Evolutionary conservation across 1,140 invertebrate genomes (phyloP).

Genomic region (Heliconius hewitsoni): DNA sequence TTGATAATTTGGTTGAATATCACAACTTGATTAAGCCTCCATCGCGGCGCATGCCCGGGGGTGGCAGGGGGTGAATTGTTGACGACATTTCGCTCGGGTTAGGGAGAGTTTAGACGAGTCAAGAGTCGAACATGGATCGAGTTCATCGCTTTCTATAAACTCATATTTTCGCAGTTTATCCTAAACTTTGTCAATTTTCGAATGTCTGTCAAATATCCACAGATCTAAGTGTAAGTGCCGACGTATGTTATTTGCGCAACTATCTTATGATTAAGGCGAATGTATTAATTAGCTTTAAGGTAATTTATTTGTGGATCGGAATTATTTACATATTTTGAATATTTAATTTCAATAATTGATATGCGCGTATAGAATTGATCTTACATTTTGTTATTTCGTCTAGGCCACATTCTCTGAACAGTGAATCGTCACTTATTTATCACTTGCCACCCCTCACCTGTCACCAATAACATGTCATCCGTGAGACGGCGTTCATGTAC

Average conservation of each 20-base stretch:
- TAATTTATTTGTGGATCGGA: background rate
- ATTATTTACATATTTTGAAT: too few relatives aligned
- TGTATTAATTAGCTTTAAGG: background rate
- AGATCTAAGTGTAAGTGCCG: constrained; percentile 10
- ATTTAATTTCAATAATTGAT: too few relatives aligned
- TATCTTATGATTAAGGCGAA: background rate
- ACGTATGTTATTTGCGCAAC: background rate
- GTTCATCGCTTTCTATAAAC: constrained; percentile 43
- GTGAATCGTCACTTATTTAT: too few relatives aligned
- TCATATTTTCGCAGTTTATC: constrained; percentile 40
- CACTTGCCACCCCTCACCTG: too few relatives aligned
- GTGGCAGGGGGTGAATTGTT: constrained; percentile 61
- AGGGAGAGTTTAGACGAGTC: constrained; percentile 52
- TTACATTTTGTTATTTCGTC: too few relatives aligned
- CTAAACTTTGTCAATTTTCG: constrained; percentile 41
- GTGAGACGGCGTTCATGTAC: too few relatives aligned
- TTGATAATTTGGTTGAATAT: constrained; percentile 47
- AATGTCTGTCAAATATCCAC: constrained; percentile 10
- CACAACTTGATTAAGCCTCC: constrained; percentile 58
- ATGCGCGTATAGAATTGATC: too few relatives aligned
- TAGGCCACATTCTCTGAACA: too few relatives aligned
- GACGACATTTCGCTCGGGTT: constrained; percentile 71
- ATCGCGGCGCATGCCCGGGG: constrained; percentile 61
- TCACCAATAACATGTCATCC: too few relatives aligned
- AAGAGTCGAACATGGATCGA: constrained; percentile 43